Evolutionary conservation across 2,888 invertebrate species (phyloP).

Genomic region (Calephelis perditalis): DNA sequence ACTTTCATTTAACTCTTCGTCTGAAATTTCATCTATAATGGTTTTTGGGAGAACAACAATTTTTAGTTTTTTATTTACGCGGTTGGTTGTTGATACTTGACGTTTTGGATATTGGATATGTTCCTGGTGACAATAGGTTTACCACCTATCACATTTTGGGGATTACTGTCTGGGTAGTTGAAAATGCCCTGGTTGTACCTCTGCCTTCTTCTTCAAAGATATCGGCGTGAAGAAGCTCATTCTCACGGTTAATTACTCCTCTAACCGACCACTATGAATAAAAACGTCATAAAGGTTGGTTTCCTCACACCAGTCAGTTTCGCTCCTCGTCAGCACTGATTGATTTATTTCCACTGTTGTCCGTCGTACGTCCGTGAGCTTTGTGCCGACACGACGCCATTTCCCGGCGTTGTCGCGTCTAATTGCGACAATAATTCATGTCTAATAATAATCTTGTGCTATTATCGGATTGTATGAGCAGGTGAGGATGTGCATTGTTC

Average conservation of each 20-base stretch:
- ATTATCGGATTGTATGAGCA: conserved; percentile 57
- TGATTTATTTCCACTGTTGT: conserved; percentile 41
- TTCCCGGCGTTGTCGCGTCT: conserved; percentile 59
- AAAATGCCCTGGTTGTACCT: too few relatives aligned
- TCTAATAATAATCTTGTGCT: conserved; percentile 71
- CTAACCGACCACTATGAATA: background rate
- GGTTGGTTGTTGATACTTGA: too few relatives aligned
- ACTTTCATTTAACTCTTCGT: too few relatives aligned
- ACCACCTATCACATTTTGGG: too few relatives aligned
- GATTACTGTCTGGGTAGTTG: too few relatives aligned
- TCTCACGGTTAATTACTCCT: background rate
- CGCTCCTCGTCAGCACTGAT: conserved; percentile 32
- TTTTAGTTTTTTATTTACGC: too few relatives aligned
- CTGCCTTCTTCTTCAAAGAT: too few relatives aligned
- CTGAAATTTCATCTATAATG: too few relatives aligned
- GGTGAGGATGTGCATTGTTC: conserved; percentile 35
- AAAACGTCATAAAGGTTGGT: conserved; percentile 4
- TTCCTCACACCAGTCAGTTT: conserved; percentile 2
- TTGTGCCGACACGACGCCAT: conserved; percentile 41
- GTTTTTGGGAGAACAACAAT: too few relatives aligned
- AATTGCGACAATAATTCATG: conserved; percentile 73
- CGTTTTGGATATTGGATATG: too few relatives aligned
- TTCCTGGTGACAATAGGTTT: too few relatives aligned
- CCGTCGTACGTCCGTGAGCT: conserved; percentile 34
- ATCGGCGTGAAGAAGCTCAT: too few relatives aligned